Base-by-base conservation (phyloP, 2,797 vertebrate genomes). In the Crax fasciolata region DNA sequence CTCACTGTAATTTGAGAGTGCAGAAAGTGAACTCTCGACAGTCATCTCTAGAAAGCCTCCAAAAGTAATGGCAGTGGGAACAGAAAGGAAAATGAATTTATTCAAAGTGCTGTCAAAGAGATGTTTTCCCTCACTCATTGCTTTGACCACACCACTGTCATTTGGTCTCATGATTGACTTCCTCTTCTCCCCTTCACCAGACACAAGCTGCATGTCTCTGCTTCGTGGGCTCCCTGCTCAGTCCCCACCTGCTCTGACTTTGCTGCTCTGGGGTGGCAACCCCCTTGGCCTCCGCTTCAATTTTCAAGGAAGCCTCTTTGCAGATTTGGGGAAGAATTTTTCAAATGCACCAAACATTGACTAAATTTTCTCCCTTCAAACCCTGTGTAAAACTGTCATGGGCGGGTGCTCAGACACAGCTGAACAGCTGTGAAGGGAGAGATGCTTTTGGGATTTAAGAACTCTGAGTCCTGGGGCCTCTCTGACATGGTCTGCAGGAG, bases 41-140 rank as follows among this genome's bases (percentile, higher is more conserved):
- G 38, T 85, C 61, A 77, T 85, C 27, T 93, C 61, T 75, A 80
- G 84, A 71, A 87, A 83, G 62, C 46, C 46, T 85, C 39, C 46
- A 89, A 93, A 85, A 65, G 12, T 63, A 48, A 85, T 89, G 27
- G 55, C 25, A 38, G 24, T 43, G 38, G 67, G 32, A 87, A 80
- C 13, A 66, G 41, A 87, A 93, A 77, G 20, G 43, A 41, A 92
- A 91, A 85, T 41, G 0, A 75, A 83, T 80, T 77, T 59, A 48
- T 80, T 80, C 46, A 89, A 77, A 93, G 28, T 44, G 1, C 23
- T 74, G 24, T 84, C 27, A 74, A 67, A 90, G 92, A 39, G n/a
- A 68, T 63, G 43, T 32, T 86, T 87, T 87, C 85, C 28, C 51
- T 94, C 55, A 78, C 41, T 70, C n/a, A 10, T 66, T 74, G 27